Conservation (phyloP, 2,113 vertebrate species). For the Serinus canaria region DNA sequence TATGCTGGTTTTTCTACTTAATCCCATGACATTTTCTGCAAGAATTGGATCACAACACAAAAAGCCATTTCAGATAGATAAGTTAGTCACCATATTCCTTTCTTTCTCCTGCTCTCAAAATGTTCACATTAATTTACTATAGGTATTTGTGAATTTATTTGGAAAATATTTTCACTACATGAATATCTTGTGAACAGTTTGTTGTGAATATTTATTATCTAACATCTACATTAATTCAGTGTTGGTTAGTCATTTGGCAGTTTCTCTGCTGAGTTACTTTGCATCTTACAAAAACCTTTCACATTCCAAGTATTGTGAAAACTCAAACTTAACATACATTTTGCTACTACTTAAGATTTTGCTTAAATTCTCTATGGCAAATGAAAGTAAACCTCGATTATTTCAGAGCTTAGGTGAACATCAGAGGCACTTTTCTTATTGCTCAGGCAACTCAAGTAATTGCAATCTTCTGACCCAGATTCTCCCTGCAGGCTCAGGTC, state of each 20-base stretch:
- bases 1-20: neutral
- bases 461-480: conserved; percentile 4
- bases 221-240: neutral
- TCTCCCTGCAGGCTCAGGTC: neutral
- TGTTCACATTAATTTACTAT: neutral
- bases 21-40: neutral
- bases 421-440: neutral
- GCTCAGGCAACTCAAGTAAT: neutral
- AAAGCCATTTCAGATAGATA: neutral
- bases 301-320: neutral
- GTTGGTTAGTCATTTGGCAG: neutral
- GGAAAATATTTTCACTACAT: conserved; percentile 4
- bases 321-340: neutral
- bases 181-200: neutral
- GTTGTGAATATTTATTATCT: conserved; percentile 6
- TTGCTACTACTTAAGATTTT: neutral
- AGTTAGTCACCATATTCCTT: neutral
- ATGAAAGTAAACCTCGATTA: neutral
- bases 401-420: neutral
- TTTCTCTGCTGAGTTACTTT: neutral
- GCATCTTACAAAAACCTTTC: neutral
- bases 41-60: neutral
- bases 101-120: neutral
- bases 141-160: neutral
- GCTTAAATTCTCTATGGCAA: neutral